Evolutionary conservation across 1,140 invertebrate genomes (phyloP), one percentile per base, ranked within the genome.

Genomic region (Drosophila willistoni): DNA sequence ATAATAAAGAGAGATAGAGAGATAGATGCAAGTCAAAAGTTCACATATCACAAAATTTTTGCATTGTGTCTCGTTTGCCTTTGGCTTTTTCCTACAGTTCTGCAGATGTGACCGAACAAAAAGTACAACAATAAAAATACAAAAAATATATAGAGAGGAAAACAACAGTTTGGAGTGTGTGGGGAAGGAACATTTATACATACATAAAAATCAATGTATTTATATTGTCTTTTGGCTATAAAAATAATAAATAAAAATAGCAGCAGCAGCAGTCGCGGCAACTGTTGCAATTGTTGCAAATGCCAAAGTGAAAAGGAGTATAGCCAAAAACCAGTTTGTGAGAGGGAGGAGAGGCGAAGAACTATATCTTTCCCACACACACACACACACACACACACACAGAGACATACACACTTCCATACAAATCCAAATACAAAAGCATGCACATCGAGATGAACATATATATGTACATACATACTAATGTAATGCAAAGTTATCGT

Each of bases 401-500:
- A 51, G 17, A 51, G 6, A 61, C 47, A 60, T 7, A 61, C 56
- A 71, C n/a, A 65, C 4, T 42, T 42, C 41, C 34, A 54, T 6
- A 60, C 13, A 60, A 14, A 64, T 14, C 64, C 36, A 61, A 7
- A 54, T 7, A 61, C 9, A 61, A 42, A 59, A 7, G 12, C 6
- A 57, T 39, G 13, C 7, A 33, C n/a, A 47, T 51, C 44, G 44
- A 51, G 60, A 39, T 39, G 19, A 36, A 36, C 34, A 10, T 34
- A 10, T 13, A 29, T 29, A 29, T 6, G 5, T 29, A 65, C 67
- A 80, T 70, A 75, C 78, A 64, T 71, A 85, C 83, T 85, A 85
- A 86, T 85, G 82, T 87, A 85, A 85, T 86, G 82, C 83, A 81
- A 85, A 85, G 83, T 85, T 85, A 87, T 86, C 76, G 82, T 82